Conservation (phyloP, 2,888 invertebrate species). For the Gymnoscelis rufifasciata region DNA sequence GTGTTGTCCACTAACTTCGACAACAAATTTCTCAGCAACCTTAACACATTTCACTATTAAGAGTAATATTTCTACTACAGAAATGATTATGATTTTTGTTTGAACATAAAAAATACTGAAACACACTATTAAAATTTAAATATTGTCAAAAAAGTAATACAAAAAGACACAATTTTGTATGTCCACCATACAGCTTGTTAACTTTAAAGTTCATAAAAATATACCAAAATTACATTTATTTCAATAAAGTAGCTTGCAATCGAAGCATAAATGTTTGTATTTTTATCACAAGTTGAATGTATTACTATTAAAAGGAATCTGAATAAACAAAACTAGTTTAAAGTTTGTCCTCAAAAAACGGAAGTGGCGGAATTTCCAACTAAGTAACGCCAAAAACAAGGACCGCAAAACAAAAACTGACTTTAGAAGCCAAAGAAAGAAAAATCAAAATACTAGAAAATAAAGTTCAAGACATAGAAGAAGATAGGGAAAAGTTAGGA, state of each 20-base stretch:
- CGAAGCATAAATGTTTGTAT: neutral
- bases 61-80: neutral
- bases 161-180: too few relatives aligned
- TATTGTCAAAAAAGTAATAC: too few relatives aligned
- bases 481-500: neutral
- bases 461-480: conserved; percentile 1
- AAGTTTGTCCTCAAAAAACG: neutral
- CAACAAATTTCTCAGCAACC: too few relatives aligned
- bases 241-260: neutral
- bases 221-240: neutral
- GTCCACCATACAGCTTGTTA: neutral
- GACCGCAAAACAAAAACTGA: neutral
- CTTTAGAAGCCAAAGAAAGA: neutral
- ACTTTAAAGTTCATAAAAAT: neutral
- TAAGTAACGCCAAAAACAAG: neutral
- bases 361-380: neutral
- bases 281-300: neutral
- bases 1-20: too few relatives aligned
- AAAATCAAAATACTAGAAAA: neutral
- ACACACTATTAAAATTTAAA: conserved; percentile 10
- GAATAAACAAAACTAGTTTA: neutral
- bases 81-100: neutral
- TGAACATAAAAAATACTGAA: neutral
- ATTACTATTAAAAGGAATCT: neutral
- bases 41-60: too few relatives aligned